phyloP scores from a whole-genome alignment of 2,888 invertebrate genomes.

The Orgyia antiqua region DNA sequence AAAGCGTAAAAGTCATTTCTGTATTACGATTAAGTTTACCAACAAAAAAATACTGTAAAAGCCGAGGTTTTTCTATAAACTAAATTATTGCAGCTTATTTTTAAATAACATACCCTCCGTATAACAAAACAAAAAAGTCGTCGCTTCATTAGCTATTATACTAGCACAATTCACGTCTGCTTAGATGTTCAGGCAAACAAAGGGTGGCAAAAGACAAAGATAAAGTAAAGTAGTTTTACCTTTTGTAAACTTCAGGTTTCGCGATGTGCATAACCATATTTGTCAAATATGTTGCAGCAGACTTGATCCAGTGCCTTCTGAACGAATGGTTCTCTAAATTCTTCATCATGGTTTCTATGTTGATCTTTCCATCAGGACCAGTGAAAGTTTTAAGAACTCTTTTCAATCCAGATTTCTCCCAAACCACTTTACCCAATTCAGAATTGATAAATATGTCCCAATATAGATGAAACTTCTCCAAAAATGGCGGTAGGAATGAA shows the following conservation, averaged over 20 bases:
- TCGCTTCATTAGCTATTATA: too few relatives aligned
- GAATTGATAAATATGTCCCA: conserved; percentile 89
- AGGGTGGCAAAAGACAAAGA: too few relatives aligned
- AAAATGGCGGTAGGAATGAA: conserved; percentile 83
- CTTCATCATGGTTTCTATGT: conserved; percentile 85
- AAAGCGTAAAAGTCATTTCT: too few relatives aligned
- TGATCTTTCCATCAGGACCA: conserved; percentile 83
- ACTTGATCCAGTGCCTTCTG: conserved; percentile 88
- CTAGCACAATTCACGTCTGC: too few relatives aligned
- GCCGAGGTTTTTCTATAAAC: too few relatives aligned
- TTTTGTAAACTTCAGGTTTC: conserved; percentile 86
- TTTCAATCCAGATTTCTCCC: conserved; percentile 85
- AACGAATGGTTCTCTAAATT: conserved; percentile 89
- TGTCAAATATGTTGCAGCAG: conserved; percentile 85
- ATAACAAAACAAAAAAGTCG: too few relatives aligned
- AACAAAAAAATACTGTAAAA: too few relatives aligned
- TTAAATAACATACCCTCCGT: too few relatives aligned
- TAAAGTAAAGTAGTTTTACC: too few relatives aligned
- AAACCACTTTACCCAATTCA: conserved; percentile 84
- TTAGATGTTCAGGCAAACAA: too few relatives aligned
- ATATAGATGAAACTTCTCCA: conserved; percentile 81
- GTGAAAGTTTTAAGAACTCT: conserved; percentile 83
- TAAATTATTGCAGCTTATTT: too few relatives aligned
- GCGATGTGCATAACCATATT: conserved; percentile 85
- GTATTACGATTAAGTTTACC: too few relatives aligned